Base-by-base conservation (phyloP, 2,888 invertebrate genomes). In the Pegoplata infirma region DNA sequence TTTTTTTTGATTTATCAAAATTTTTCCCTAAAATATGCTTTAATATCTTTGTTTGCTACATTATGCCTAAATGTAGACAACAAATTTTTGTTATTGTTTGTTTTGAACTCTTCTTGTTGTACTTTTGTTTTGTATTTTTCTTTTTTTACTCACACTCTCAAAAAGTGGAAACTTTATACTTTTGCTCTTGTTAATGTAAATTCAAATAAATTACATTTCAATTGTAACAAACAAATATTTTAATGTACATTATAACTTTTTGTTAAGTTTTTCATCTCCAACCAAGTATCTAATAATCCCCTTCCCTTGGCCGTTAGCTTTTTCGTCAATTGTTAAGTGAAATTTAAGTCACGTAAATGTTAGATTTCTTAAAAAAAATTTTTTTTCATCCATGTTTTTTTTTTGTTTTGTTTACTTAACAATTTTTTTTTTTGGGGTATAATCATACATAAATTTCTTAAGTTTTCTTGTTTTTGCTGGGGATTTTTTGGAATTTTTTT, bases 261-360 rank as follows among this genome's bases (percentile, higher is more conserved):
- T 21, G 2, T 44, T 47, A 21, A 46, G 44, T 56, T 53, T 55
- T 12, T 14, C 25, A 25, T 46, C 46, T 55, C 25, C 23, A 25
- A 32, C 53, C 5, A 53, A 53, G 4, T 25, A 56, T 5, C 8
- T 19, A 36, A 14, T 10, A 12, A 40, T 6, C 8, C 3, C n/a
- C 10, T 49, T 47, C 17, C 28, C 46, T 49, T 51, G 58, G 6
- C 32, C 19, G n/a, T n/a, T n/a, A n/a, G n/a, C n/a, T n/a, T 28
- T 14, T 25, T 32, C 12, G n/a, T 28, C 28, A 14, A 55, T 7
- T 61, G 17, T 61, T 66, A 66, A 74, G 59, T 63, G 55, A 77
- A 80, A 80, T 71, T 71, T 67, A 77, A 80, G 76, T 76, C 80
- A 80, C 76, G 76, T 80, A 76, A 66, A 49, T 49, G 14, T 74